Evolutionary conservation across 2,888 invertebrate species (phyloP).

Genomic region (Phoronis australis): DNA sequence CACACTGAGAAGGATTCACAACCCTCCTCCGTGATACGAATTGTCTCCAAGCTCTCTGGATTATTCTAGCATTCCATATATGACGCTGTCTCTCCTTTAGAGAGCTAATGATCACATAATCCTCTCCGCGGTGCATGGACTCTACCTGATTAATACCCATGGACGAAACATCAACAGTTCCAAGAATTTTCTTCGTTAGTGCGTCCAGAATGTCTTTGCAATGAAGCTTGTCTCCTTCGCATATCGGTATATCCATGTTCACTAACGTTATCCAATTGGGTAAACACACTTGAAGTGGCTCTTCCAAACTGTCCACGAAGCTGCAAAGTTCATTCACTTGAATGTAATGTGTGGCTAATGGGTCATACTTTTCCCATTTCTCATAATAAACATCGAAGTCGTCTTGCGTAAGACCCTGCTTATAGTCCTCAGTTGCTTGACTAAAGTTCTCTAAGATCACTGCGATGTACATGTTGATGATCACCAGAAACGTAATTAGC

Average conservation of each 20-base stretch:
- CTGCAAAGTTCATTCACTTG: conserved; percentile 89
- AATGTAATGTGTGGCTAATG: conserved; percentile 95
- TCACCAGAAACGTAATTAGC: conserved; percentile 96
- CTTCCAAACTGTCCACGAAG: conserved; percentile 92
- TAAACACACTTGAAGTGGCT: conserved; percentile 91
- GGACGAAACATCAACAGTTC: conserved; percentile 69
- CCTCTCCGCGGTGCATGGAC: conserved; percentile 60
- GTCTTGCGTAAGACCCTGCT: conserved; percentile 78
- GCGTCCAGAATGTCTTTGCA: conserved; percentile 98
- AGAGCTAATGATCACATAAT: conserved; percentile 90
- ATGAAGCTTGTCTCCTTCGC: conserved; percentile 92
- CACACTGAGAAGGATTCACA: no score
- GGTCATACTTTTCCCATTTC: conserved; percentile 98
- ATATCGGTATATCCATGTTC: conserved; percentile 97
- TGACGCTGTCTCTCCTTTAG: conserved; percentile 94
- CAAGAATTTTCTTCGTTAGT: conserved; percentile 97
- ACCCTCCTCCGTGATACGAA: conserved; percentile 49
- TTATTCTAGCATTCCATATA: conserved; percentile 90
- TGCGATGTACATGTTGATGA: conserved; percentile 99
- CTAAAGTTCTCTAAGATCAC: conserved; percentile 99
- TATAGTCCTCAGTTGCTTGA: conserved; percentile 94
- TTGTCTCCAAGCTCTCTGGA: conserved; percentile 91
- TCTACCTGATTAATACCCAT: no score
- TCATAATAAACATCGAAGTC: conserved; percentile 99
- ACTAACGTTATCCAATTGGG: conserved; percentile 99